These are phyloP conservation scores for Herminia tarsipennalis DNA, from an alignment of 2,888 invertebrate species.

Conservation along the genomic window DNA sequence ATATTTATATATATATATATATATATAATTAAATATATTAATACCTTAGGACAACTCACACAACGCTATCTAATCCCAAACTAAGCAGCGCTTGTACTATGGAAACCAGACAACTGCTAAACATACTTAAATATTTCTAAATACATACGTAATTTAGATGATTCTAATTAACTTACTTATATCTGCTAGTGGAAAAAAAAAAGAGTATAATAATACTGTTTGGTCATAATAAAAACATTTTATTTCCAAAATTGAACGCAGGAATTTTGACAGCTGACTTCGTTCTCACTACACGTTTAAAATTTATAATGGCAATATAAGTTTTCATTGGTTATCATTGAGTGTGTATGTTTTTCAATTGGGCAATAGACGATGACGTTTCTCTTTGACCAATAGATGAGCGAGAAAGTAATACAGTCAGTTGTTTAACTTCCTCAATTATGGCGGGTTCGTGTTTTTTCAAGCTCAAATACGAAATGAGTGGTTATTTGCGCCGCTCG, in stretches of 20 bases:
- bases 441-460: slow-evolving; percentile 85
- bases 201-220: background rate
- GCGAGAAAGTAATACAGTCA: slow-evolving; percentile 25
- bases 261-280: slow-evolving; percentile 28
- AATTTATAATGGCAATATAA: no score
- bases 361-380: background rate
- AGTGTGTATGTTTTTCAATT: slow-evolving; percentile 11
- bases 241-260: slow-evolving; percentile 25
- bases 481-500: slow-evolving; percentile 79
- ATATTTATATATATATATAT: no score
- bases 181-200: background rate
- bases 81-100: no score
- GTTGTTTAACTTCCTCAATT: slow-evolving; percentile 61
- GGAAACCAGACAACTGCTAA: no score
- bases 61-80: no score
- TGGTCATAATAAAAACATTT: no score
- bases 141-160: no score
- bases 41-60: no score
- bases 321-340: slow-evolving; percentile 17
- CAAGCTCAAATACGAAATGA: slow-evolving; percentile 82
- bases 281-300: slow-evolving; percentile 25
- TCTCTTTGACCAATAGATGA: slow-evolving; percentile 24
- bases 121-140: no score
- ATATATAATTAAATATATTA: no score
- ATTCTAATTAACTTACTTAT: no score